Evolutionary conservation across 2,113 vertebrate species (phyloP).

Genomic region (Grallaria varia): DNA sequence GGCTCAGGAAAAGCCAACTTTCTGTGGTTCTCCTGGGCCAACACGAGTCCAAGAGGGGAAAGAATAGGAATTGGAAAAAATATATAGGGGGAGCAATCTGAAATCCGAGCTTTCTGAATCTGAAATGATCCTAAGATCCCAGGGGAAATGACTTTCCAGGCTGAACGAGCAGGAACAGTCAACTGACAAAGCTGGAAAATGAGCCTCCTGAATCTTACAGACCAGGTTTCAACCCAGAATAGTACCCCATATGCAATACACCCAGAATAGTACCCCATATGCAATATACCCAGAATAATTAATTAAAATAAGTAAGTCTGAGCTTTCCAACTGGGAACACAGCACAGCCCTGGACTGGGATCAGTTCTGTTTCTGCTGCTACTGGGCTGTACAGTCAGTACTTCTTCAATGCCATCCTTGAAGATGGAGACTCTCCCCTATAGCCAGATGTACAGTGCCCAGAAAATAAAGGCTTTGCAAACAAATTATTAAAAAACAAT

Average conservation of each 20-base stretch:
- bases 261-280: neutral
- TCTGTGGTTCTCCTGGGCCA: neutral
- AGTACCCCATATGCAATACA: neutral
- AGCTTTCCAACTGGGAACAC: neutral
- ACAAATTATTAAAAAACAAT: neutral
- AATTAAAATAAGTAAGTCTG: neutral
- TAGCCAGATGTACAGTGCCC: neutral
- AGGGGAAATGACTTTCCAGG: neutral
- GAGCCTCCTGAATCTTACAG: neutral
- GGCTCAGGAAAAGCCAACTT: slow-evolving; percentile 16
- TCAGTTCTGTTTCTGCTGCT: neutral
- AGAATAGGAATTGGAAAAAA: neutral
- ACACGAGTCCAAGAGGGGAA: neutral
- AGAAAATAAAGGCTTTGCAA: neutral
- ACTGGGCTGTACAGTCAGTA: neutral
- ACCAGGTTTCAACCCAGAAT: neutral
- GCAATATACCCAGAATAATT: neutral
- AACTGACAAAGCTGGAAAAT: neutral
- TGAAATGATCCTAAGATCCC: neutral
- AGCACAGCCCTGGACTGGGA: neutral
- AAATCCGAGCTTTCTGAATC: neutral
- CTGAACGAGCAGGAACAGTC: neutral
- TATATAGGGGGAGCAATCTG: neutral
- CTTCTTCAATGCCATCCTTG: neutral
- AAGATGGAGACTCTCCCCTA: neutral